Base-by-base conservation (phyloP, 2,113 vertebrate genomes). In the Tyrannus savana region DNA sequence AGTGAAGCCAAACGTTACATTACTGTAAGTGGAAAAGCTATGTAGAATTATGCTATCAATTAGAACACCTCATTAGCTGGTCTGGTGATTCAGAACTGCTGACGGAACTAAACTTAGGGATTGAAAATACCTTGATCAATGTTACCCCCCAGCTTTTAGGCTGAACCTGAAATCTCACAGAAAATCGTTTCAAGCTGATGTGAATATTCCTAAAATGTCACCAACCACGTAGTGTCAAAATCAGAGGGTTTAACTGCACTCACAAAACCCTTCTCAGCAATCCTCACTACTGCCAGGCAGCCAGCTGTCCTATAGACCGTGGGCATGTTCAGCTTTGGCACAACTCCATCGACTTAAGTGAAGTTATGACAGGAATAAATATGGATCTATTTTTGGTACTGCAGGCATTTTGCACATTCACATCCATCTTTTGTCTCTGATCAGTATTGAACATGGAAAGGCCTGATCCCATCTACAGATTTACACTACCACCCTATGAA, bases 311-410 rank as follows among this genome's bases (percentile, higher is more conserved):
- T 81, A 68, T 19, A 59, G 68, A 64, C 79, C 14, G 63, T 44
- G 72, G 87, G 72, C 64, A 78, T 11, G 39, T 10, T 59, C 76
- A 53, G 76, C 60, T 67, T 64, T 93, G 92, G 96, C 95, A 72
- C 41, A 12, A 24, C 56, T 78, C 87, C 88, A 84, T 19, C 69
- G 66, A 12, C 60, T 56, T 49, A 7, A 93, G 47, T 25, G 50
- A 77, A 94, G 79, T 72, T 89, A 68, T 6, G 68, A 78, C 85
- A 93, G 73, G 76, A 94, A 96, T 82, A 95, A 94, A 95, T 64
- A 84, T 0, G 25, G 80, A 35, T 66, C 93, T 96, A 87, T 94
- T 96, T 95, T 73, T 75, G 83, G 68, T 72, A 60, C 75, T 24
- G 80, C 86, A 58, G 90, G 25, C 79, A 64, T 75, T 75, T 28